Percentiles rank a stretch among this genome's conserved stretches.
phyloP scores from a whole-genome alignment of 2,113 vertebrate genomes.

The Paraplagusia blochii region DNA sequence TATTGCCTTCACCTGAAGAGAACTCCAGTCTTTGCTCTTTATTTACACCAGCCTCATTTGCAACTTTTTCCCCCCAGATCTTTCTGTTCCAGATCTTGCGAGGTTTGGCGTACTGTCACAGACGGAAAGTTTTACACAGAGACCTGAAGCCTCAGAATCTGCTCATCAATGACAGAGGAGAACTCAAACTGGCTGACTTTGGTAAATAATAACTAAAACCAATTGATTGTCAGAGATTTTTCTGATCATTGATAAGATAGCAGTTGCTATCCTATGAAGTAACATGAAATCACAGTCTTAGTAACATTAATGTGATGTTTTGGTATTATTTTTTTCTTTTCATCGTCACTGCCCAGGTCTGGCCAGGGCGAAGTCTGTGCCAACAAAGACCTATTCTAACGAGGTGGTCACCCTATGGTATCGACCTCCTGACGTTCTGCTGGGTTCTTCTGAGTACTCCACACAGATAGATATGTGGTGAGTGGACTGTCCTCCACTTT shows the following conservation, averaged over 20 bases:
- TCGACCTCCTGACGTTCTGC: conserved; percentile 93
- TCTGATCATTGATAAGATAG: no score
- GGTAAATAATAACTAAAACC: no score
- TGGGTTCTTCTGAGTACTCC: conserved; percentile 94
- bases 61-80: conserved; percentile 48
- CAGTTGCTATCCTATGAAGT: no score
- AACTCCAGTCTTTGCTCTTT: background rate
- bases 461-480: conserved; percentile 98
- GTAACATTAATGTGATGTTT: no score
- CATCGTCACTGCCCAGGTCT: conserved; percentile 76
- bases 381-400: conserved; percentile 95
- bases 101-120: conserved; percentile 85
- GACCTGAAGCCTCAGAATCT: conserved; percentile 90
- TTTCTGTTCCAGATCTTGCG: conserved; percentile 86
- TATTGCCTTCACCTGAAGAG: no score
- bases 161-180: conserved; percentile 86
- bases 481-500: conserved; percentile 46
- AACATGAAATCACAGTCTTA: no score
- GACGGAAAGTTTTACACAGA: conserved; percentile 85
- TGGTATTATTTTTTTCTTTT: conserved; percentile 12
- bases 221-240: no score
- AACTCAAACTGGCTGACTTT: conserved; percentile 88
- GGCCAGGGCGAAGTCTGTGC: conserved; percentile 93
- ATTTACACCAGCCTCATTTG: background rate
- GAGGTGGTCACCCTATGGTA: conserved; percentile 97